Conservation (phyloP, 2,113 vertebrate genomes). For the human (Homo sapiens) region DNA sequence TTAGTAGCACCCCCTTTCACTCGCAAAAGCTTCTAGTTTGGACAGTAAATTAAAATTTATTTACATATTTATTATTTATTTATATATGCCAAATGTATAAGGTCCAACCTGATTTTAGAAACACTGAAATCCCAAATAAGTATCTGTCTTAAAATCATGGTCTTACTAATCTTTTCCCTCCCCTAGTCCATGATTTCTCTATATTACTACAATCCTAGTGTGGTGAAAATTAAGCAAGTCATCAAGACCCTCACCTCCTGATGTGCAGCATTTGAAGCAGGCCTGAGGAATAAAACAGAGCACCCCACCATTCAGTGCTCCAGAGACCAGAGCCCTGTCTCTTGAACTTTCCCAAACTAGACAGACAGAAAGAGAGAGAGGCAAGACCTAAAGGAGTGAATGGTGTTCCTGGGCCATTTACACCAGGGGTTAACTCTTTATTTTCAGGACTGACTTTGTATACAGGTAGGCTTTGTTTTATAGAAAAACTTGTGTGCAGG, state of each 20-base stretch:
- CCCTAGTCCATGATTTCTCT: background rate
- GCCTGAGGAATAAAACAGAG: rapidly evolving
- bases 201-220: no score
- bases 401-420: background rate
- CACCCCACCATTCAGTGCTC: rapidly evolving
- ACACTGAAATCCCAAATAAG: background rate
- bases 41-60: background rate
- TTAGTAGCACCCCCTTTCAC: background rate
- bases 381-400: background rate
- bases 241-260: background rate
- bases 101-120: background rate
- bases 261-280: background rate
- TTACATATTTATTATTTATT: background rate
- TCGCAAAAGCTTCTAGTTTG: background rate
- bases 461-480: background rate
- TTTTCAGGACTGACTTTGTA: background rate
- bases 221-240: background rate
- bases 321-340: background rate
- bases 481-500: background rate
- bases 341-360: background rate
- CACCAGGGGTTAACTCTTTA: background rate
- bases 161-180: background rate
- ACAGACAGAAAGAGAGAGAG: background rate
- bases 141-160: background rate
- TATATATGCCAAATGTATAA: background rate